A percentile compares a stretch with the other conserved stretches of the same genome.
Conservation (phyloP, 1,140 invertebrate genomes). For the Harlomillsia oculata region DNA sequence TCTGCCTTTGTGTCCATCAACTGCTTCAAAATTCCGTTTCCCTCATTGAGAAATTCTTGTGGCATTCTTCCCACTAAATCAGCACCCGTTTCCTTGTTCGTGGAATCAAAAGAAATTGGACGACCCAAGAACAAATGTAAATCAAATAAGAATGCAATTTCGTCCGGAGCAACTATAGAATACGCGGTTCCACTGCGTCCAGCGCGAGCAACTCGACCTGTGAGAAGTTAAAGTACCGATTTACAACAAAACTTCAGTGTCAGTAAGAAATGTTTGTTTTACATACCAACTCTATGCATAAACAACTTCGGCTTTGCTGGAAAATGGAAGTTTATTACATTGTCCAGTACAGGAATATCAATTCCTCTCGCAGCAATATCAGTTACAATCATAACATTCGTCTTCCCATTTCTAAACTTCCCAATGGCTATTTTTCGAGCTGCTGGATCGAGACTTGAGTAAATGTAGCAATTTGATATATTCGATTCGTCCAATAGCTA, state of each 20-base stretch:
- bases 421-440: conserved; percentile 91
- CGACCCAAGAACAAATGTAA: conserved; percentile 86
- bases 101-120: conserved; percentile 47
- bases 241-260: too few species aligned
- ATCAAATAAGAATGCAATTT: conserved; percentile 84
- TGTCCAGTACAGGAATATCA: conserved; percentile 83
- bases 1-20: conserved; percentile 64
- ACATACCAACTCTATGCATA: conserved; percentile 92
- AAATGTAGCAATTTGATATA: conserved; percentile 79
- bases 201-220: conserved; percentile 88
- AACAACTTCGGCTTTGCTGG: conserved; percentile 94
- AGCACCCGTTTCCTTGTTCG: conserved; percentile 39
- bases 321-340: conserved; percentile 96
- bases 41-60: conserved; percentile 68
- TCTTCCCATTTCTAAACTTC: conserved; percentile 73
- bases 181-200: conserved; percentile 80
- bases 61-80: conserved; percentile 66
- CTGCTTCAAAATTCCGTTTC: conserved; percentile 63
- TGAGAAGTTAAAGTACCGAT: background rate
- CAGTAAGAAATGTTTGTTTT: background rate
- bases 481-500: conserved; percentile 70
- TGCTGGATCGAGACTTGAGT: conserved; percentile 87
- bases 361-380: conserved; percentile 92
- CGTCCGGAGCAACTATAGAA: conserved; percentile 78
- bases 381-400: conserved; percentile 79